Evolutionary conservation across 2,888 invertebrate species (phyloP), one percentile per base, ranked within the genome.

Genomic region (Lycocerus yunnanus): DNA sequence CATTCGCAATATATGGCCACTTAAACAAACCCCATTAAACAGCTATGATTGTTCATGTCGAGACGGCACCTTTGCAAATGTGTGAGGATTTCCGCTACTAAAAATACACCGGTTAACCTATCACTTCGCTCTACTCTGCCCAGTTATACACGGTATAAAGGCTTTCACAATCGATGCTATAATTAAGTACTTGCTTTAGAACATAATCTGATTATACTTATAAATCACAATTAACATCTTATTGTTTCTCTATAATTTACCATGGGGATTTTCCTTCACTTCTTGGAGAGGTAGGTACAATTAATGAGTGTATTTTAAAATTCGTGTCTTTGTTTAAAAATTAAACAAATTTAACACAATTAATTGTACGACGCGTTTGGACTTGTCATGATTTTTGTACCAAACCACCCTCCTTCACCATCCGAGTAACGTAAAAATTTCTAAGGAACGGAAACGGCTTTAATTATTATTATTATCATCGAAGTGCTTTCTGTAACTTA

Each of bases 11-110:
- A 73, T 77, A 77, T 77, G 71, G 73, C 74, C 73, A 74, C 77
- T 72, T 77, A 69, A 74, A 72, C 66, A 74, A 73, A 75, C 74
- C 75, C 75, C 71, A 78, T 79, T 79, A 79, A 78, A 78, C 69
- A 69, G 65, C 72, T 75, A 77, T 77, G 74, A 77, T 77, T 76
- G 73, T 68, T 67, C 61, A 16, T 73, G 61, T 71, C 66, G 72
- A 66, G 59, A 72, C 72, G 70, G 68, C 66, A 72, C 67, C 65
- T 43, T 74, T 71, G 43, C 68, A 15, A 58, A 61, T 27, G 15
- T 27, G 58, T 24, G n/a, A 65, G 66, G 66, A 24, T 70, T 73
- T 70, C 69, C 61, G 43, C 20, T 58, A 43, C 27, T 21, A 20
- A 18, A 60, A 58, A 15, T 16, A 21, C 58, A 58, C 68, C 67